Conservation (phyloP, 2,797 vertebrate genomes). For the Pseudochromis fuscus region DNA sequence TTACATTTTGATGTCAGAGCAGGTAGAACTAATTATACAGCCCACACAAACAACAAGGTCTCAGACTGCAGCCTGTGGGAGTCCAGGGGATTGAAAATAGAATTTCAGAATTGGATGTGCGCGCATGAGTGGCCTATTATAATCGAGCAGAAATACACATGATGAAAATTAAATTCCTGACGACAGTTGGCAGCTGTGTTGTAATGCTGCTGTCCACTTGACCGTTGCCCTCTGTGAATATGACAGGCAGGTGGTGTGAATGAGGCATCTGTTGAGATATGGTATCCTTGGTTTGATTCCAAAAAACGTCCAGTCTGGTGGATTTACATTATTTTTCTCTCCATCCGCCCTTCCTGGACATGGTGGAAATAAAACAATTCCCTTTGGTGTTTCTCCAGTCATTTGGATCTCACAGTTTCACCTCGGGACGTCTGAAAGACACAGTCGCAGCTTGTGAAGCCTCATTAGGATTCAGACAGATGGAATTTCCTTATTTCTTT, state of each 20-base stretch:
- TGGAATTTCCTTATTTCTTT: conserved; percentile 62
- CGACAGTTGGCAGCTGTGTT: conserved; percentile 67
- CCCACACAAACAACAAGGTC: too few species aligned
- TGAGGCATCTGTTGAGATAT: conserved; percentile 63
- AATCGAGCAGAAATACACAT: conserved; percentile 54
- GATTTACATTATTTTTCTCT: conserved; percentile 9
- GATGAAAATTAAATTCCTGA: conserved; percentile 54
- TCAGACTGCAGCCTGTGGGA: too few species aligned
- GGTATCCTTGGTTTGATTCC: conserved; percentile 57
- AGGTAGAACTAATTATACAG: too few species aligned
- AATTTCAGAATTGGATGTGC: too few species aligned
- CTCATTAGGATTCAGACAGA: conserved; percentile 77
- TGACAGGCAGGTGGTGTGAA: conserved; percentile 47
- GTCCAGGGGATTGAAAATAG: too few species aligned
- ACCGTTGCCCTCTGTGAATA: conserved; percentile 60
- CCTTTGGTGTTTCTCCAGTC: conserved; percentile 37
- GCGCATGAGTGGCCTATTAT: too few species aligned
- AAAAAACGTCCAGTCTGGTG: conserved; percentile 47
- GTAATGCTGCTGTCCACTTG: conserved; percentile 57
- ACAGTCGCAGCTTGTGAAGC: conserved; percentile 49
- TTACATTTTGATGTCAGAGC: too few species aligned
- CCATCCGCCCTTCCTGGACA: conserved; percentile 1
- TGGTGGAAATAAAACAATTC: conserved; percentile 44
- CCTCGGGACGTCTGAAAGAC: conserved; percentile 75
- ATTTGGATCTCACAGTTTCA: conserved; percentile 62